Percentiles rank a stretch among this genome's conserved stretches.
These are phyloP conservation scores for Sciurus carolinensis DNA, from an alignment of 2,797 vertebrate genomes.

Conservation along the genomic window DNA sequence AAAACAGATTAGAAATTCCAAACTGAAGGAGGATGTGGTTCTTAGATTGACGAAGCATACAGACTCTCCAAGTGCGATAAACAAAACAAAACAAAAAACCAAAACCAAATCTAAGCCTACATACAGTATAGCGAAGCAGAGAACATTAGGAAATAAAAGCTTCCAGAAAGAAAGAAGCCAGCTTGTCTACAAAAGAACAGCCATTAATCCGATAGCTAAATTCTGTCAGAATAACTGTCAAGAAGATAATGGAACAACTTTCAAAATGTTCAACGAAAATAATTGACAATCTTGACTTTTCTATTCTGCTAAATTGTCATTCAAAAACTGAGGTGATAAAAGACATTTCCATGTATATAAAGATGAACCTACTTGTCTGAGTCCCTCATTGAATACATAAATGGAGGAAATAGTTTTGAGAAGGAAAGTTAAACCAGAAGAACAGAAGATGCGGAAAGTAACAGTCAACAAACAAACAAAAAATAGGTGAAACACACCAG, in stretches of 20 bases:
- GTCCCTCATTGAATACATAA: background rate
- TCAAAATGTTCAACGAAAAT: slow-evolving; percentile 28
- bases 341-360: background rate
- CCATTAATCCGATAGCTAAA: background rate
- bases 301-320: slow-evolving; percentile 21
- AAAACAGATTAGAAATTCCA: slow-evolving; percentile 10
- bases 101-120: background rate
- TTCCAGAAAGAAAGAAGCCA: background rate
- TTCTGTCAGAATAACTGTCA: background rate
- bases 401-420: slow-evolving; percentile 28
- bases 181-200: background rate
- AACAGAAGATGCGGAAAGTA: background rate
- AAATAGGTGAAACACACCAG: background rate
- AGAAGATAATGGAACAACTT: slow-evolving; percentile 44
- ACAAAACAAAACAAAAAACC: background rate
- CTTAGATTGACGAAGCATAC: background rate
- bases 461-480: background rate
- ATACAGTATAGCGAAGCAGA: background rate
- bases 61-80: background rate
- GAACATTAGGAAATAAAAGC: background rate
- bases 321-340: slow-evolving; percentile 41
- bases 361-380: background rate
- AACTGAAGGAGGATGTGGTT: background rate
- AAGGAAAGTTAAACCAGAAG: slow-evolving; percentile 14
- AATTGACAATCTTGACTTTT: slow-evolving; percentile 18